Base-by-base conservation (phyloP, 2,113 vertebrate species). In the Castor canadensis region DNA sequence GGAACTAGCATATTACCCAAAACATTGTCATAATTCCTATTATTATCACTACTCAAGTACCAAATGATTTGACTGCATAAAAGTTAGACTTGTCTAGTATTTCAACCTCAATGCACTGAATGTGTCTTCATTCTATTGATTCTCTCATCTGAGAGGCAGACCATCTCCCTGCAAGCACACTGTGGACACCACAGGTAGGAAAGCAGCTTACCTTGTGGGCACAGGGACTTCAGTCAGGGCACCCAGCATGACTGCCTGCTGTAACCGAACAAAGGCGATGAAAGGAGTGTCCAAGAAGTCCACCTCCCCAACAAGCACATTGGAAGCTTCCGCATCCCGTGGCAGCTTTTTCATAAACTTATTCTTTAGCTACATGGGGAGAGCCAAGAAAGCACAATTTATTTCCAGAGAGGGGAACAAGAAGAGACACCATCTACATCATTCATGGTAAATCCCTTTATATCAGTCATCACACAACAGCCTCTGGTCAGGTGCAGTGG, bases 341-440 rank as follows among this genome's bases (percentile, higher is more conserved):
- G 99, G 99, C 97, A 99, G 96, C 56, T 99, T 99, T 98, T 99
- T 99, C 99, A 99, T 99, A 97, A 99, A 99, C 96, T 99, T 99
- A 95, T 99, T 99, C 98, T 99, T 99, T 97, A 99, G 98, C 99
- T 99, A 92, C 64, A 85, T 43, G 8, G 97, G 22, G 54, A 97
- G 40, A 82, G 89, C 40, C 85, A 95, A 95, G 85, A 82, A 96
- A 93, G 40, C 26, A 95, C 19, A 91, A 56, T 43, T 93, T 91
- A 96, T 73, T 77, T 90, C 40, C 73, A 95, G 52, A 93, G 32
- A 76, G 35, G 62, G 52, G 22, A 66, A 73, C 52, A 79, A 67
- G 45, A 67, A 72, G 77, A 67, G 56, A 71, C 19, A 85, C 1
- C 20, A 13, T 28, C 38, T 9, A 5, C 13, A 47, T 67, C 15